Conservation (phyloP, 1,140 invertebrate species). For the Drosophila mayri region DNA sequence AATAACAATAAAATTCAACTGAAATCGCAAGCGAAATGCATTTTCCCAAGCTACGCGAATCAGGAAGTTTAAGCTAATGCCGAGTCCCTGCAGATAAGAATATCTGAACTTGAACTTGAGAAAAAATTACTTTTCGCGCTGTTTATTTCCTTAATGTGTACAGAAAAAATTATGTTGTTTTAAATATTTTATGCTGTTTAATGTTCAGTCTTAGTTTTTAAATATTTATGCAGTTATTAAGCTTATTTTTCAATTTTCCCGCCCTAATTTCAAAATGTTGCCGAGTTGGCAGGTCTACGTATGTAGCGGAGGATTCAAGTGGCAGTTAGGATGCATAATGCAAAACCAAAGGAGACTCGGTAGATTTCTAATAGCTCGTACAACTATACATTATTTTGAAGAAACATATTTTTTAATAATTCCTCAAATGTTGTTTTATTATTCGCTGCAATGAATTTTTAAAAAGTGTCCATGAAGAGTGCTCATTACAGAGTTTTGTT, state of each 20-base stretch:
- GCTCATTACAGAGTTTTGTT: no score
- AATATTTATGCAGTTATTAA: neutral
- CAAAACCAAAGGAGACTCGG: no score
- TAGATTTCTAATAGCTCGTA: no score
- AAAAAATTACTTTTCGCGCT: neutral
- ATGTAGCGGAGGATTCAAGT: no score
- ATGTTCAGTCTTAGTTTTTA: neutral
- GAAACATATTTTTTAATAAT: no score
- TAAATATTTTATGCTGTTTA: neutral
- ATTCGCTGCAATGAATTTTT: no score
- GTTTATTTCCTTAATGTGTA: neutral
- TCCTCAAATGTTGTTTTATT: no score
- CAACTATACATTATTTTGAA: no score
- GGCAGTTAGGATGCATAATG: no score
- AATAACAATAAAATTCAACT: slow-evolving; percentile 24
- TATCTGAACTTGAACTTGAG: slow-evolving; percentile 32
- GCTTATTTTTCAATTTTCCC: neutral
- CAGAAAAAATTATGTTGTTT: no score
- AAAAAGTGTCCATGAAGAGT: no score
- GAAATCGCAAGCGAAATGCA: slow-evolving; percentile 42
- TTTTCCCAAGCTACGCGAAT: slow-evolving; percentile 16
- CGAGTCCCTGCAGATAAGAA: slow-evolving; percentile 31
- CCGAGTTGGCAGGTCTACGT: slow-evolving; percentile 7
- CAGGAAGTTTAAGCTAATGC: slow-evolving; percentile 26
- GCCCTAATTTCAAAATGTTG: neutral